Evolutionary conservation across 1,140 invertebrate species (phyloP), one percentile per base, ranked within the genome.

Genomic region (Drosophila mojavensis): DNA sequence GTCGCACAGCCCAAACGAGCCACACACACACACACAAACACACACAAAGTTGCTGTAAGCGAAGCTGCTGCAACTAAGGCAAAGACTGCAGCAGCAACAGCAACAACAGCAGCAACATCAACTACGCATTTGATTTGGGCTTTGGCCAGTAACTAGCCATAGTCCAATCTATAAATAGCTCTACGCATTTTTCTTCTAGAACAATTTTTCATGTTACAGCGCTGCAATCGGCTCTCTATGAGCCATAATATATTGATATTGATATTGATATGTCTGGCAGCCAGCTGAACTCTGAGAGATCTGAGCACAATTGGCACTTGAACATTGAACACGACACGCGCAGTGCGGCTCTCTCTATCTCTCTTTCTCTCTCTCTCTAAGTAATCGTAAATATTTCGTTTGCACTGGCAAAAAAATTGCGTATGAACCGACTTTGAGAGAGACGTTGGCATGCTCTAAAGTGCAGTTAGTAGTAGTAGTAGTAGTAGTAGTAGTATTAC

Each of bases 51-150:
- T 48, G 56, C 53, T 64, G 55, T 28, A 50, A 63, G 47, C 28
- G 55, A 26, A 50, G 66, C 54, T 62, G 73, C 53, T 62, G 43
- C 66, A 48, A 58, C 70, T 39, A 39, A 39, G 36, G 36, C 36
- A 39, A 39, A 39, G 36, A 39, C 36, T 39, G 36, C 36, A 39
- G 36, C 36, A 39, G 4, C 36, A 39, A 13, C 36, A 33, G 7
- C 30, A 33, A 5, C 30, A 33, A 33, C 30, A 33, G 7, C 33
- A 33, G 43, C 59, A 30, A 30, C 28, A 30, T 4, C 20, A 43
- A 13, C 45, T 26, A 48, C 71, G 71, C 75, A 68, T 78, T 73
- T 81, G 75, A 66, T 72, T 72, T 81, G 67, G 65, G 72, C 55
- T 76, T 69, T 72, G 66, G 24, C 20, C 47, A 24, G 36, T 54